These are phyloP conservation scores for Tachina grossa DNA, from an alignment of 2,888 invertebrate genomes.

Conservation along the genomic window DNA sequence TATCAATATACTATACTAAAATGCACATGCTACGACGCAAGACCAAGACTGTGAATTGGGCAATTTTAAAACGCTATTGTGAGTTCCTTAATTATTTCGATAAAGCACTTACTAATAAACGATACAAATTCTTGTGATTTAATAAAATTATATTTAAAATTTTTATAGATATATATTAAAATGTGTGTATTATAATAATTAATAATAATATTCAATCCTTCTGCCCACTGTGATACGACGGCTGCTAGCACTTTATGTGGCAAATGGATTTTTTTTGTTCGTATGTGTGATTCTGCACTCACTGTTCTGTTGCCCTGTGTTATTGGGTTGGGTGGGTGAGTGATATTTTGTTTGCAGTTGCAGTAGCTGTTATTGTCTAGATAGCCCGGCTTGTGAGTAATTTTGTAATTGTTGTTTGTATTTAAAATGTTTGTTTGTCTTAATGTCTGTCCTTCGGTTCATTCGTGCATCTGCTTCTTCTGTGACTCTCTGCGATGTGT, in stretches of 20 bases:
- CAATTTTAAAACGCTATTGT: no score
- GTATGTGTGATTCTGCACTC: neutral
- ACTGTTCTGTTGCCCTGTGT: conserved; percentile 28
- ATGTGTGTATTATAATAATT: neutral
- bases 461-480: conserved; percentile 26
- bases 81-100: no score
- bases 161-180: neutral
- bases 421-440: conserved; percentile 44
- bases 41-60: no score
- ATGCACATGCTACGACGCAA: no score
- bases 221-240: neutral
- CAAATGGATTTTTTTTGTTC: neutral
- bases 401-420: conserved; percentile 50
- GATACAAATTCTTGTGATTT: no score
- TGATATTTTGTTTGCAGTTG: conserved; percentile 35
- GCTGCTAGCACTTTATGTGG: conserved; percentile 9
- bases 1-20: no score
- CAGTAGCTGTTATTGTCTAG: conserved; percentile 33
- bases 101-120: no score
- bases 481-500: neutral
- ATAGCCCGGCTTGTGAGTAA: conserved; percentile 23
- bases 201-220: no score
- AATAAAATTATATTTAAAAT: neutral
- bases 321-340: conserved; percentile 34
- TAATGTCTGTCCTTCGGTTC: conserved; percentile 26